Percentiles rank a stretch among this genome's conserved stretches.
Evolutionary conservation across 2,888 invertebrate genomes (phyloP).

Genomic region (Sceliomorpha sp.): DNA sequence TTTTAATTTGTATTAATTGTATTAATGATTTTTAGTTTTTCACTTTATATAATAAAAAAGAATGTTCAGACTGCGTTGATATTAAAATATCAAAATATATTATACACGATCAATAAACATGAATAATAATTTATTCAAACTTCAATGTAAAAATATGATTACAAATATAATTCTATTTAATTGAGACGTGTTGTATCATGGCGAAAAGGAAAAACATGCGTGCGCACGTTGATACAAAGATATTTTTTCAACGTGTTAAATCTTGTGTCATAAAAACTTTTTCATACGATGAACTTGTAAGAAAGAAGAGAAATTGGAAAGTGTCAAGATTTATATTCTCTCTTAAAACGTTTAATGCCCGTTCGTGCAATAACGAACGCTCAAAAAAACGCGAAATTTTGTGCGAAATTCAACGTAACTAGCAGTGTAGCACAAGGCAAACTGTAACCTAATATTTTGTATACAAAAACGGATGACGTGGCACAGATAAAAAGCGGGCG

Average conservation of each 20-base stretch:
- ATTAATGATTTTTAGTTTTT: too few species aligned
- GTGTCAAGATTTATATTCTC: conserved; percentile 57
- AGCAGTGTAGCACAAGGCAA: conserved; percentile 14
- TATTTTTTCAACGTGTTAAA: conserved; percentile 31
- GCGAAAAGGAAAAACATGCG: too few species aligned
- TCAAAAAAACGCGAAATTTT: conserved; percentile 47
- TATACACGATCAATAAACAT: too few species aligned
- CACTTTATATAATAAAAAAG: too few species aligned
- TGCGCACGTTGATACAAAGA: background rate
- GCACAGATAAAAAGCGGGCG: conserved; percentile 3
- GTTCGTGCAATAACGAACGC: conserved; percentile 32
- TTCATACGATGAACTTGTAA: conserved; percentile 52
- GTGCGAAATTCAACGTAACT: conserved; percentile 36
- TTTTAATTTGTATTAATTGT: too few species aligned
- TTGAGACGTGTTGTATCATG: too few species aligned
- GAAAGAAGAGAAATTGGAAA: conserved; percentile 55
- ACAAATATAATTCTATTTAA: too few species aligned
- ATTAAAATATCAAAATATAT: too few species aligned
- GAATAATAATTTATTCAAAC: too few species aligned
- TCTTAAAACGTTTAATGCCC: conserved; percentile 54
- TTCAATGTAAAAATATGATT: too few species aligned
- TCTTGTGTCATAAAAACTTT: conserved; percentile 53
- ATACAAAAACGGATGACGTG: conserved; percentile 6
- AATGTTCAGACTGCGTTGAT: too few species aligned
- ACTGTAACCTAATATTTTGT: conserved; percentile 17